Base-by-base conservation (phyloP, 1,140 invertebrate species). In the Hylaeus anthracinus region DNA sequence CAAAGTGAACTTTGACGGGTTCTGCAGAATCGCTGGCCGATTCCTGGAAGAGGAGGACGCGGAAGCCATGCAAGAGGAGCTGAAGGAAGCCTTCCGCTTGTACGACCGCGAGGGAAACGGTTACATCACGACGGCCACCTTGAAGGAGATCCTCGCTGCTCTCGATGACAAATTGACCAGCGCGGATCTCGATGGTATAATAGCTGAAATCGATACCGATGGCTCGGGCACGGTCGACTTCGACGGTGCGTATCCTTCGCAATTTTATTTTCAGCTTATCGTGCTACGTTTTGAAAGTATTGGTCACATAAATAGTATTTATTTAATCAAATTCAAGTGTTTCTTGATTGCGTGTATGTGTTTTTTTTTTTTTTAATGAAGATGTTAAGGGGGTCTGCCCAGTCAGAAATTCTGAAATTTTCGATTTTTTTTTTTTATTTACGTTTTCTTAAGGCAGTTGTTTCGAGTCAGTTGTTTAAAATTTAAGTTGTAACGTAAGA, bases 1-100 rank as follows among this genome's bases (percentile, higher is more conserved):
- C 63, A 97, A 98, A 93, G 96, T 99, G 53, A 98, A 98, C 90
- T 99, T 99, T 85, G 98, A 98, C 87, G 97, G 97, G 61, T 99
- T 99, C 93, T 97, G 97, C 88, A 96, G 95, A 86, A 97, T 99
- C 82, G 97, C 97, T 10, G 96, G 97, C 43, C 96, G 97, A 91
- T 98, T 98, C 94, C 95, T 98, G 8, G 97, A 97, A 86, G 97
- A 98, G 89, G 97, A 98, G 90, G 97, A 98, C 88, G 97, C 97
- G 81, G 97, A 98, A 91, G 97, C 97, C 66, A 98, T 98, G 94
- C 97, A 98, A 92, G 97, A 98, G 90, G 98, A 99, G 94, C 95
- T 99, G 64, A 98, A 98, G 88, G 98, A 99, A 94, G 98, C 98
- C 69, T 99, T 99, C 94, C 95, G 97, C 91, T 95, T 96, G 82